Conservation (phyloP, 2,888 invertebrate species). For the Auanema sp. region DNA sequence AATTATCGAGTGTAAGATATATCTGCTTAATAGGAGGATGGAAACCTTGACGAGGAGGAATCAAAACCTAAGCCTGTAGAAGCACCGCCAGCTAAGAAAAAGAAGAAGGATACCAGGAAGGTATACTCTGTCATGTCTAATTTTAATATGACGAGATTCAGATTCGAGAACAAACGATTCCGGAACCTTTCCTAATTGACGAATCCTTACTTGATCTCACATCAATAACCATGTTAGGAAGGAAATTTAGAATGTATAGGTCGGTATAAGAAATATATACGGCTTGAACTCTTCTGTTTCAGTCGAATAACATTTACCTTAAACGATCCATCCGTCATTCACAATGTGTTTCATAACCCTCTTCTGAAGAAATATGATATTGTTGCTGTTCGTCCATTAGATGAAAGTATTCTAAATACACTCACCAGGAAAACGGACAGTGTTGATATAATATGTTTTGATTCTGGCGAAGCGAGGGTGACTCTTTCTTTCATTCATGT, state of each 20-base stretch:
- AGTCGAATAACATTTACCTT: conserved; percentile 39
- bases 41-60: conserved; percentile 25
- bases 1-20: neutral
- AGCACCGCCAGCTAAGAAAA: conserved; percentile 56
- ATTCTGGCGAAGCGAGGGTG: conserved; percentile 33
- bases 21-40: conserved; percentile 18
- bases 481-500: neutral
- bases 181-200: conserved; percentile 61
- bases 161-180: conserved; percentile 36
- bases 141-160: conserved; percentile 5
- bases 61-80: conserved; percentile 18
- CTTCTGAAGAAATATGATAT: conserved; percentile 46
- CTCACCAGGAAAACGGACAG: conserved; percentile 57
- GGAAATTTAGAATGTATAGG: conserved; percentile 60
- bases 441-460: conserved; percentile 56
- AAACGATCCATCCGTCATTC: conserved; percentile 34
- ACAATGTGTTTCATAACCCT: conserved; percentile 34
- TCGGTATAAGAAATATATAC: conserved; percentile 4
- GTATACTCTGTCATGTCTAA: conserved; percentile 13
- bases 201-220: conserved; percentile 43
- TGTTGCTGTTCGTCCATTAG: conserved; percentile 55
- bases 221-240: conserved; percentile 45
- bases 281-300: conserved; percentile 3
- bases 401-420: conserved; percentile 56
- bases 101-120: conserved; percentile 30